phyloP scores from a whole-genome alignment of 2,888 invertebrate species.

The Chrysina gloriosa region DNA sequence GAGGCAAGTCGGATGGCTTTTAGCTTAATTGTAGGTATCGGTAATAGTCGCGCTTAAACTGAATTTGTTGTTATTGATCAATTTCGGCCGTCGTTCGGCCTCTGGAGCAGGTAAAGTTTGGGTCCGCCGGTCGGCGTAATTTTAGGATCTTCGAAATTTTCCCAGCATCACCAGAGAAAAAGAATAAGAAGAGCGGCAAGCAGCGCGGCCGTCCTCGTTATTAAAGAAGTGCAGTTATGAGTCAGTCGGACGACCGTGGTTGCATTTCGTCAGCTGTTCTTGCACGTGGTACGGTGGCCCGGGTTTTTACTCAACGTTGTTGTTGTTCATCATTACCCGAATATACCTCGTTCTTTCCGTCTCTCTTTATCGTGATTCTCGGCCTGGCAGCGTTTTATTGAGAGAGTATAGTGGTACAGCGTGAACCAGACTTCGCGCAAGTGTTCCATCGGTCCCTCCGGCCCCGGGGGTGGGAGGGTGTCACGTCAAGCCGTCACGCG shows the following conservation, averaged over 20 bases:
- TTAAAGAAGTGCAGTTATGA: conserved; percentile 39
- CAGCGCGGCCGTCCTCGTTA: conserved; percentile 37
- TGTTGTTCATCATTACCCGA: conserved; percentile 38
- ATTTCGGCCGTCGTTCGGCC: conserved; percentile 30
- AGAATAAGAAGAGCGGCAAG: conserved; percentile 30
- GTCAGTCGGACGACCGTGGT: conserved; percentile 39
- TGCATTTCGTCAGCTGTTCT: conserved; percentile 42
- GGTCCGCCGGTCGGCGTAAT: conserved; percentile 34
- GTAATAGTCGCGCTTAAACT: conserved; percentile 4
- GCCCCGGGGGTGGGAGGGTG: conserved; percentile 70
- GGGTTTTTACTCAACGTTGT: conserved; percentile 37
- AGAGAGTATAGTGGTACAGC: conserved; percentile 53
- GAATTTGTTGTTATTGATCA: conserved; percentile 38
- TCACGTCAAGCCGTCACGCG: conserved; percentile 71
- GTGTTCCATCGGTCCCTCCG: conserved; percentile 54
- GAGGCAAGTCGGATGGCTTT: background rate
- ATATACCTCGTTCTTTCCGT: conserved; percentile 30
- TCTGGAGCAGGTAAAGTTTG: conserved; percentile 34
- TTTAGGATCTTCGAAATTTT: conserved; percentile 36
- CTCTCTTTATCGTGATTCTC: conserved; percentile 36
- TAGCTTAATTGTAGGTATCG: conserved; percentile 16
- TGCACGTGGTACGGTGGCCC: conserved; percentile 40
- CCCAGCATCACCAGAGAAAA: conserved; percentile 32
- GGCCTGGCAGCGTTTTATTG: conserved; percentile 32
- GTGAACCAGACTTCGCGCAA: conserved; percentile 63